Conservation (phyloP, 1,140 invertebrate genomes). For the Homalodisca vitripennis region DNA sequence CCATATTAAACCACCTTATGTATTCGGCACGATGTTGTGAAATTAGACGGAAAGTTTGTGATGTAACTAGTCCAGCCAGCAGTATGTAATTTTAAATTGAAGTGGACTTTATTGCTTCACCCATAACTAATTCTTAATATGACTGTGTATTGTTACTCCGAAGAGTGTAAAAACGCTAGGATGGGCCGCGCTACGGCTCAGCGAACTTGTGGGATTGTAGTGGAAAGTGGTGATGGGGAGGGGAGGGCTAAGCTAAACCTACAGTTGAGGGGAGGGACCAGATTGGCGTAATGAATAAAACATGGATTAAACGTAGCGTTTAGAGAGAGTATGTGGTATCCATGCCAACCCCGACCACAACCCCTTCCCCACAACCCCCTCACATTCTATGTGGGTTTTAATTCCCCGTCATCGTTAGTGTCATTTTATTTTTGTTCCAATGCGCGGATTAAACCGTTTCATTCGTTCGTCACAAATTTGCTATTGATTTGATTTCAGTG, state of each 20-base stretch:
- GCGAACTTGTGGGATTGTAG: too few relatives aligned
- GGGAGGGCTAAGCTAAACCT: background rate
- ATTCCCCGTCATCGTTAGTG: constrained; percentile 5
- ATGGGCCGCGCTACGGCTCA: too few relatives aligned
- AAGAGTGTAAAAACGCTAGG: too few relatives aligned
- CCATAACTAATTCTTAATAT: too few relatives aligned
- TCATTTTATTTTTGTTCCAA: background rate
- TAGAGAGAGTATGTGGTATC: background rate
- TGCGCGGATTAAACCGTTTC: constrained; percentile 7
- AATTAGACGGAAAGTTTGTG: too few relatives aligned
- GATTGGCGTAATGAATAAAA: constrained; percentile 24
- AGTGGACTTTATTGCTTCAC: too few relatives aligned
- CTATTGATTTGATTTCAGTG: constrained; percentile 3
- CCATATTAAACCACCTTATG: too few relatives aligned
- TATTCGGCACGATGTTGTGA: too few relatives aligned
- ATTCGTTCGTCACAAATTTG: constrained; percentile 1
- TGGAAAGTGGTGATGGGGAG: too few relatives aligned
- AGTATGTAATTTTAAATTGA: too few relatives aligned
- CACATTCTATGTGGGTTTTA: background rate
- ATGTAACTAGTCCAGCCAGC: too few relatives aligned
- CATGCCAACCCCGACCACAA: background rate
- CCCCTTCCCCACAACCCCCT: background rate
- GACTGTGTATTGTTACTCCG: too few relatives aligned
- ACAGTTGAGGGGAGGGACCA: constrained; percentile 16
- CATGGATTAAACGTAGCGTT: constrained; percentile 17